Base-by-base conservation (phyloP, 2,113 vertebrate species). In the Aegotheles bennettii region DNA sequence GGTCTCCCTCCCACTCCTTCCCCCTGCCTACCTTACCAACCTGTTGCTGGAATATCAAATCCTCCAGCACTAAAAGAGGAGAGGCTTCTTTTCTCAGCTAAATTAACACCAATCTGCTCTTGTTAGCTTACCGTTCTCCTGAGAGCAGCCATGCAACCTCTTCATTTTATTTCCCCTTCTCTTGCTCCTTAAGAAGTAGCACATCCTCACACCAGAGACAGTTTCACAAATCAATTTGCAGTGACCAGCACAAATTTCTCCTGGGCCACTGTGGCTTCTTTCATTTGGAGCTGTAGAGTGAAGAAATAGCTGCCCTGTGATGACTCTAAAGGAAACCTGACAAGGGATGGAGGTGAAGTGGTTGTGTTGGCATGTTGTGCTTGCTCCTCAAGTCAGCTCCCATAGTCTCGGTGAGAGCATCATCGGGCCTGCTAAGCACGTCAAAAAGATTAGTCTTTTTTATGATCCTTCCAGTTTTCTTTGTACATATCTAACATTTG, bases 61-160 rank as follows among this genome's bases (percentile, higher is more conserved):
- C 56, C 68, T 88, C 85, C 78, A 78, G 73, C 71, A 64, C 68
- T 95, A 31, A 61, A 91, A 80, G 76, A 92, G 42, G 40, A 95
- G 57, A 85, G 33, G 23, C 29, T 86, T 84, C 73, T 93, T 95
- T 82, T 31, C 89, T 84, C 82, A 89, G 87, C 88, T 96, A 95
- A 95, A 94, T 94, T 95, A 96, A 94, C 93, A 96, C 73, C 71
- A 94, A 95, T 95, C 93, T 95, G 73, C 89, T 96, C 93, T 90
- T 90, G 90, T 95, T 94, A 95, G 82, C 79, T 60, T 76, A 82
- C 54, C 0, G 0, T 48, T 92, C 96, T 96, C 96, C 73, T 4
- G 76, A 93, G 94, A 95, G 73, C 73, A 95, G 92, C 89, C 88
- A 90, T 79, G 75, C 85, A 95, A 95, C 87, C 90, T 95, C 95